Evolutionary conservation across 2,113 vertebrate species (phyloP).

Genomic region (Psittacula cyanocephala): DNA sequence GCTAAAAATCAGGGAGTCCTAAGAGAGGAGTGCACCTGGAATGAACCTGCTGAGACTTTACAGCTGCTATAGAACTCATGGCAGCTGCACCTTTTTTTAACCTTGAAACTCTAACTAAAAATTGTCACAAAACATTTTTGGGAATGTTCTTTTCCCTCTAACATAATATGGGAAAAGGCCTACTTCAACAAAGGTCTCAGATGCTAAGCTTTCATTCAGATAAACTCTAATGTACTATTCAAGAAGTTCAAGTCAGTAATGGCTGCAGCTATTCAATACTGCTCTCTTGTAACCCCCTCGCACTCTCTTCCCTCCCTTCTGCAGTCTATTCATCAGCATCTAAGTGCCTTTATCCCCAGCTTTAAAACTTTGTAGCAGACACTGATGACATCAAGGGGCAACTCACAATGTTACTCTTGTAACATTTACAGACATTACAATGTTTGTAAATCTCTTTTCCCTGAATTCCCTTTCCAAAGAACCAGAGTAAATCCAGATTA

Average conservation of each 20-base stretch:
- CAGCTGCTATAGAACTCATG: neutral
- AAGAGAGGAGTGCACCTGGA: neutral
- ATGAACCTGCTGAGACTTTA: neutral
- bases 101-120: neutral
- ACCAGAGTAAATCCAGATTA: neutral
- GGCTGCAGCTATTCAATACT: neutral
- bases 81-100: neutral
- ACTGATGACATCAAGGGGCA: neutral
- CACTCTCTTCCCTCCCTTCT: neutral
- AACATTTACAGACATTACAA: neutral
- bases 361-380: neutral
- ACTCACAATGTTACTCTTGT: neutral
- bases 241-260: neutral
- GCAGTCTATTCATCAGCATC: neutral
- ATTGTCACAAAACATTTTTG: neutral
- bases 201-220: neutral
- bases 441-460: neutral
- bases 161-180: neutral
- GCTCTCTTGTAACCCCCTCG: neutral
- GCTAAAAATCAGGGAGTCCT: neutral
- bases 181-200: neutral
- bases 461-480: neutral
- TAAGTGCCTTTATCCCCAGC: neutral
- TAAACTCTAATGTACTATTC: neutral
- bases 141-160: neutral